Evolutionary conservation across 2,888 invertebrate species (phyloP).

Genomic region (Helicoverpa assulta): DNA sequence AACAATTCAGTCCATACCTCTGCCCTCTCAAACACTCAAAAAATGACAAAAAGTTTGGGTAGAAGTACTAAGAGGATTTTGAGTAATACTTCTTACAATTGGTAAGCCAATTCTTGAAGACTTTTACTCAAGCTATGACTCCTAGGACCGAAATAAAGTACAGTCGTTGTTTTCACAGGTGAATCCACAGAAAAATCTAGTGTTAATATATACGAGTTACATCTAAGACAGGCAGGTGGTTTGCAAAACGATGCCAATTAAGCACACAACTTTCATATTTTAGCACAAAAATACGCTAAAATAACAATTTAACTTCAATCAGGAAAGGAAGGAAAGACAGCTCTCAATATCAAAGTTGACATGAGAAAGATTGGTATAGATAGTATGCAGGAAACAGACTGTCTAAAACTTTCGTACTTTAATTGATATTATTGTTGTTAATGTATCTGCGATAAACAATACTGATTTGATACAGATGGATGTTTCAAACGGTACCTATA

Average conservation of each 20-base stretch:
- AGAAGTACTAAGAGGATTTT: no score
- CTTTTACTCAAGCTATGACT: no score
- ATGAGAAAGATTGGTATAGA: not conserved
- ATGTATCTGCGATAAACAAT: not conserved
- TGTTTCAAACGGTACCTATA: not conserved
- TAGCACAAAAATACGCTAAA: not conserved
- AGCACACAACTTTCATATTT: slow-evolving; percentile 21
- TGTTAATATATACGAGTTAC: slow-evolving; percentile 18
- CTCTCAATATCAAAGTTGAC: not conserved
- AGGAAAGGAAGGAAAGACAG: not conserved
- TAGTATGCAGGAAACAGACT: not conserved
- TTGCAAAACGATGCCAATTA: slow-evolving; percentile 33
- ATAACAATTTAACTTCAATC: not conserved
- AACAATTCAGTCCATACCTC: no score
- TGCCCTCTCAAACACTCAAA: no score
- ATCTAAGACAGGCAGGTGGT: slow-evolving; percentile 26
- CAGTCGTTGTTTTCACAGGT: no score
- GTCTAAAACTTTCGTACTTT: not conserved
- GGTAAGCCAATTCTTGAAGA: no score
- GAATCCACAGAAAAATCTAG: no score
- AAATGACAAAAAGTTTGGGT: no score
- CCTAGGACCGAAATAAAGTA: no score
- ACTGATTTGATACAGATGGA: no score
- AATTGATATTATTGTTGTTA: not conserved
- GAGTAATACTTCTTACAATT: no score